These are phyloP conservation scores for Tachysurus vachellii DNA, from an alignment of 2,113 vertebrate species.

Conservation along the genomic window DNA sequence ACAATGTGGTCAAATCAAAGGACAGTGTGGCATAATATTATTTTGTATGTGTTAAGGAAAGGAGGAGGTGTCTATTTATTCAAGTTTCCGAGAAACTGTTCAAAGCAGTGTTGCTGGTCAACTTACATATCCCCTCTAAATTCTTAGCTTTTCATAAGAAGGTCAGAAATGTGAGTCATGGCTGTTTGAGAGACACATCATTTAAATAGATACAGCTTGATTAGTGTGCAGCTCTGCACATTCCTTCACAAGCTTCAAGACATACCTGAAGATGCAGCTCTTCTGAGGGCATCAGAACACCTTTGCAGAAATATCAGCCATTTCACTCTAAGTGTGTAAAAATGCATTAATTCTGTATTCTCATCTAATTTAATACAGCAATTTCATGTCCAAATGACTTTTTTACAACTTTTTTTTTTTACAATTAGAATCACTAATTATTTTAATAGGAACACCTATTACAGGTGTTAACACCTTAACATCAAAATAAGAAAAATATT, in stretches of 20 bases:
- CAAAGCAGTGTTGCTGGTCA: conserved; percentile 26
- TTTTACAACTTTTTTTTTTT: background rate
- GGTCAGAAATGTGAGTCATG: conserved; percentile 32
- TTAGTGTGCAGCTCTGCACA: background rate
- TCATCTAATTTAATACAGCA: background rate
- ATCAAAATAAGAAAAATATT: background rate
- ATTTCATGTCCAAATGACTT: background rate
- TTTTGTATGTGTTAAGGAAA: conserved; percentile 1
- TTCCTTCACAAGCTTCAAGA: background rate
- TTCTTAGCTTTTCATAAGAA: conserved; percentile 36
- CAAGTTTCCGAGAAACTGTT: conserved; percentile 34
- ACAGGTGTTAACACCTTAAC: background rate
- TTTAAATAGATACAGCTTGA: conserved; percentile 38
- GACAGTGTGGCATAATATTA: conserved; percentile 9
- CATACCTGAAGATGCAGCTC: background rate
- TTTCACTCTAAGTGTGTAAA: background rate
- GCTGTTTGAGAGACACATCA: conserved; percentile 32
- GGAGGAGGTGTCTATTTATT: background rate
- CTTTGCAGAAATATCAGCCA: background rate
- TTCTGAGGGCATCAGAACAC: background rate
- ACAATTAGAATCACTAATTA: background rate
- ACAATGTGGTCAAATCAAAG: conserved; percentile 60
- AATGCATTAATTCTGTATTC: background rate
- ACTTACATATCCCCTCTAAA: conserved; percentile 27
- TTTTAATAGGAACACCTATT: background rate